Percentiles rank a stretch among this genome's conserved stretches.
phyloP scores from a whole-genome alignment of 2,113 vertebrate species.

The Amblyopsis rosae region DNA sequence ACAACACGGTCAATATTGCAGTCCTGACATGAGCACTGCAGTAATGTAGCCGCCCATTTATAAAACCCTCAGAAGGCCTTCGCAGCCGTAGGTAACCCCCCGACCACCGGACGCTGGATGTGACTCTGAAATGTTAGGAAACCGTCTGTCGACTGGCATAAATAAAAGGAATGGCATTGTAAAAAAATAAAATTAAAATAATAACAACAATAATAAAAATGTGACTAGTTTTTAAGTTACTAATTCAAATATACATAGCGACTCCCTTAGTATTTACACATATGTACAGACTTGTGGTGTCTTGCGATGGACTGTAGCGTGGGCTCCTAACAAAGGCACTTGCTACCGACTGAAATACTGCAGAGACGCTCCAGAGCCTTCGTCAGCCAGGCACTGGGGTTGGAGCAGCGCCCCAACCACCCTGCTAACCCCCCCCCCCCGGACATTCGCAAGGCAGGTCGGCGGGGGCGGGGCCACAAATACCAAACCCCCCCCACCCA shows the following conservation, averaged over 20 bases:
- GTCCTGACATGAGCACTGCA: background rate
- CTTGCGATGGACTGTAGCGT: conserved; percentile 75
- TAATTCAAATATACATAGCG: conserved; percentile 99
- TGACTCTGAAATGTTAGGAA: conserved; percentile 75
- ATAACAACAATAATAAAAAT: conserved; percentile 80
- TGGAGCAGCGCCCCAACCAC: too few relatives aligned
- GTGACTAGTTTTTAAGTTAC: conserved; percentile 91
- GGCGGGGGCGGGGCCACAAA: background rate
- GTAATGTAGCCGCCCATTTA: conserved; percentile 39
- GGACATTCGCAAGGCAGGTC: too few relatives aligned
- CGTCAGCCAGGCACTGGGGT: too few relatives aligned
- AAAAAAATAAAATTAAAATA: conserved; percentile 74
- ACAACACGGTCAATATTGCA: background rate
- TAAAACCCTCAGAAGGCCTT: conserved; percentile 67
- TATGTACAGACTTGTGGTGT: conserved; percentile 84
- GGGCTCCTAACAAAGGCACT: conserved; percentile 92
- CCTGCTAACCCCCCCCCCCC: too few relatives aligned
- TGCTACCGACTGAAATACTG: conserved; percentile 90
- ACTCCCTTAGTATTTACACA: conserved; percentile 98
- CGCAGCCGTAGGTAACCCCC: conserved; percentile 54
- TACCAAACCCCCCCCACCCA: conserved; percentile 17
- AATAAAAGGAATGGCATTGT: conserved; percentile 90
- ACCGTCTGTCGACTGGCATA: conserved; percentile 79
- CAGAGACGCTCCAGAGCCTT: too few relatives aligned
- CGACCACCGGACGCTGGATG: conserved; percentile 74